phyloP scores from a whole-genome alignment of 30 jellyfish, hydroid and myxozoan species.

The Hydra vulgaris region DNA sequence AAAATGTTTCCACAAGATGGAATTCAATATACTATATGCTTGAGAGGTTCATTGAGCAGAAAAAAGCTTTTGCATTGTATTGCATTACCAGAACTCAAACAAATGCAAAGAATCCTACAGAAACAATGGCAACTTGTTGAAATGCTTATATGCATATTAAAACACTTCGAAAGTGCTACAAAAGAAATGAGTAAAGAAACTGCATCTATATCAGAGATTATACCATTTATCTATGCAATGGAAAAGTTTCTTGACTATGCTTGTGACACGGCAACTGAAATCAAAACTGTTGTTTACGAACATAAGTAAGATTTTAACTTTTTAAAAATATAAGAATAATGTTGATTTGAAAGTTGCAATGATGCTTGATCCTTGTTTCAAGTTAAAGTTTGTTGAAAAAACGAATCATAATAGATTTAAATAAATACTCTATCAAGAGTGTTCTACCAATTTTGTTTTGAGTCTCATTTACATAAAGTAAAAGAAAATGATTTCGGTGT shows the following conservation, averaged over 20 bases:
- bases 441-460: neutral
- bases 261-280: neutral
- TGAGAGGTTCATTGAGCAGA: neutral
- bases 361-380: neutral
- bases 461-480: neutral
- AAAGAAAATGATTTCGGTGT: neutral
- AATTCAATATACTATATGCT: neutral
- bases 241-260: neutral
- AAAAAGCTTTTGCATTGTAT: neutral
- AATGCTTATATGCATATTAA: neutral
- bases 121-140: neutral
- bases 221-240: neutral
- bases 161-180: neutral
- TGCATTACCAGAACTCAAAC: neutral
- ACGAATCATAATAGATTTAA: neutral
- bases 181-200: neutral
- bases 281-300: neutral
- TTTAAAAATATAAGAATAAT: neutral
- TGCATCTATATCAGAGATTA: neutral
- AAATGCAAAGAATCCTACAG: neutral
- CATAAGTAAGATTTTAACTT: neutral
- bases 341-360: neutral
- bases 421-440: neutral
- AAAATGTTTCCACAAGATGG: neutral
- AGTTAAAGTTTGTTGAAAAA: neutral